phyloP scores from a whole-genome alignment of 23 tunicate species.

The Ascidia mentula region DNA sequence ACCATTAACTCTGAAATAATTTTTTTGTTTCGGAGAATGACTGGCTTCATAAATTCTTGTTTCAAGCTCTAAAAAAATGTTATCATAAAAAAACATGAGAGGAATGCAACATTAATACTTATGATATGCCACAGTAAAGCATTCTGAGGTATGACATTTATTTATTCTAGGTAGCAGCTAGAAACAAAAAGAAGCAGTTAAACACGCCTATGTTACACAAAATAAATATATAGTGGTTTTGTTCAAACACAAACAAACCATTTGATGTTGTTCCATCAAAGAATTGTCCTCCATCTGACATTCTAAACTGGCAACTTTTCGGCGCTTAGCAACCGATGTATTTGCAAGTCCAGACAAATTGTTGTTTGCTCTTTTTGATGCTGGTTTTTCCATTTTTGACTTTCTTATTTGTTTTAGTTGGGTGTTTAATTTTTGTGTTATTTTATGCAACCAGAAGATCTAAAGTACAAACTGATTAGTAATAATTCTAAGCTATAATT shows the following conservation, averaged over 20 bases:
- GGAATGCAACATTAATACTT: too few species aligned
- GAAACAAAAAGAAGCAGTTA: neutral
- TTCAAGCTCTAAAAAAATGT: neutral
- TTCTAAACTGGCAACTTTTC: neutral
- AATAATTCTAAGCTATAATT: neutral
- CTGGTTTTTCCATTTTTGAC: neutral
- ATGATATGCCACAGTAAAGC: conserved; percentile 1
- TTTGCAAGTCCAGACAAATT: neutral
- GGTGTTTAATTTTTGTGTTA: neutral
- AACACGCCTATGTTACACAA: neutral
- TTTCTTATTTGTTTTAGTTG: neutral
- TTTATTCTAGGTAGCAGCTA: neutral
- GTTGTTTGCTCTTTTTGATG: neutral
- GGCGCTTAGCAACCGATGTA: neutral
- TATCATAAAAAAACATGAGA: neutral
- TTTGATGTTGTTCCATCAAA: neutral
- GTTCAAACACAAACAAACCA: neutral
- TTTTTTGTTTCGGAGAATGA: neutral
- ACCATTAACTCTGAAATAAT: too few species aligned
- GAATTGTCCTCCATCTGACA: neutral
- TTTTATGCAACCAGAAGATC: too few species aligned
- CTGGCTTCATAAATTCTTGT: neutral
- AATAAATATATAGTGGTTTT: neutral
- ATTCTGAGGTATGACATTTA: neutral
- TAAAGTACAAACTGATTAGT: too few species aligned